phyloP scores from a whole-genome alignment of 64 coral and sea anemone species.

The Pocillopora damicornis region DNA sequence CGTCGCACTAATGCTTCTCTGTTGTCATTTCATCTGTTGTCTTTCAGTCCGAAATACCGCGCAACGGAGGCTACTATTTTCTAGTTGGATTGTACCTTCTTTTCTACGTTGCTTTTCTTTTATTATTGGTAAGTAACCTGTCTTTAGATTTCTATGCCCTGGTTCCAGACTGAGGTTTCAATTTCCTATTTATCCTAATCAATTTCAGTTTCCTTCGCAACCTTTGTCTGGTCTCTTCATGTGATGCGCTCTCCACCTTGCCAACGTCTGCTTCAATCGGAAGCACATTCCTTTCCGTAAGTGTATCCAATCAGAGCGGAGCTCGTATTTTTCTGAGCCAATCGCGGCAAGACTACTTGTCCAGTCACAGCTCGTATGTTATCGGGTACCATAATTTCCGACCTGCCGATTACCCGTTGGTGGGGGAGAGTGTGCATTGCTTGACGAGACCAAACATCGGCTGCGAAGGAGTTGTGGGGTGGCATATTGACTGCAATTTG shows the following conservation, averaged over 20 bases:
- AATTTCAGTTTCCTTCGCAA: no score
- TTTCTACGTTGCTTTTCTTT: conserved; percentile 57
- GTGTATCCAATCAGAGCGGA: not conserved
- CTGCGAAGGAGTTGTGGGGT: no score
- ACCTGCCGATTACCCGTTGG: no score
- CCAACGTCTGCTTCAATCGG: not conserved
- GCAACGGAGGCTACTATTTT: conserved; percentile 50
- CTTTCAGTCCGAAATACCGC: conserved; percentile 31
- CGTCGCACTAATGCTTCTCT: not conserved
- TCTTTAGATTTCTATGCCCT: not conserved
- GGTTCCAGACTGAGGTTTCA: no score
- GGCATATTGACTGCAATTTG: no score
- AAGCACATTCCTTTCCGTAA: not conserved
- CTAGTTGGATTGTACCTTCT: conserved; percentile 45
- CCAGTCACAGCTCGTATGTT: no score
- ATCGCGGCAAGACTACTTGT: no score
- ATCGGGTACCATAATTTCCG: no score
- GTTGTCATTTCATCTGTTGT: not conserved
- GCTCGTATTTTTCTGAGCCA: no score
- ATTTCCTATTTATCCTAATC: no score
- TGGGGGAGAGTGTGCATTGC: no score
- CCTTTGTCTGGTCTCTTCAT: not conserved
- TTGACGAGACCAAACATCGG: no score
- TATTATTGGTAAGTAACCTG: conserved; percentile 60
- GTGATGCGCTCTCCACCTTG: not conserved